These are phyloP conservation scores for Rhombomys opimus DNA, from an alignment of 2,113 vertebrate genomes.

Conservation along the genomic window DNA sequence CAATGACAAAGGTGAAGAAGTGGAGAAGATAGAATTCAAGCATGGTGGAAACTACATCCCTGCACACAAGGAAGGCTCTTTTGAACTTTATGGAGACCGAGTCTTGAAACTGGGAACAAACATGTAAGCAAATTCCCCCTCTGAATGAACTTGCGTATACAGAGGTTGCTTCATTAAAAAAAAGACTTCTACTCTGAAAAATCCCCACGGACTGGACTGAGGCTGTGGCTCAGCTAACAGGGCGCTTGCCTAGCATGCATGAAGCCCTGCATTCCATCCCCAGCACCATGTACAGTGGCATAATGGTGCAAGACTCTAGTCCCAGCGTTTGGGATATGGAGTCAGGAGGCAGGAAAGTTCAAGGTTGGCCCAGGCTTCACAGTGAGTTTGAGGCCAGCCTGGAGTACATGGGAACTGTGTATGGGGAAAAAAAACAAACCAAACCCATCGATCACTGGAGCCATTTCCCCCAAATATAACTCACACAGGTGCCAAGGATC, in stretches of 20 bases:
- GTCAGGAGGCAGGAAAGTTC: not conserved
- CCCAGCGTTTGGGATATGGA: not conserved
- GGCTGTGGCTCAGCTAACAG: not conserved
- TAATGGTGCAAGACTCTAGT: not conserved
- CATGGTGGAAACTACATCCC: conserved; percentile 91
- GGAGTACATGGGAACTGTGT: not conserved
- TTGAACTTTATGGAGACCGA: conserved; percentile 96
- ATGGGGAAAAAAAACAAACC: not conserved
- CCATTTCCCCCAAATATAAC: not conserved
- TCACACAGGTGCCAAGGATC: not conserved
- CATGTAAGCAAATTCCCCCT: conserved; percentile 90
- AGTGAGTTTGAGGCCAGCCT: not conserved
- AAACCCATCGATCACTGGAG: not conserved
- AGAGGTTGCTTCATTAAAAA: conserved; percentile 14
- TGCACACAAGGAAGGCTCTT: conserved; percentile 94
- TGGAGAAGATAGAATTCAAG: conserved; percentile 89
- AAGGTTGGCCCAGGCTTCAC: not conserved
- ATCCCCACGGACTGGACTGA: not conserved
- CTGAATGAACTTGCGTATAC: not conserved
- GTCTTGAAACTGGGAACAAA: conserved; percentile 97
- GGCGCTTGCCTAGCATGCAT: not conserved
- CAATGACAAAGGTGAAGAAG: conserved; percentile 91
- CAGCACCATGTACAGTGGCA: not conserved
- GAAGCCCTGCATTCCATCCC: too few relatives aligned
- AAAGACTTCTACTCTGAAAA: conserved; percentile 16